These are phyloP conservation scores for Prunella fulvescens DNA, from an alignment of 2,113 vertebrate genomes.

Conservation along the genomic window DNA sequence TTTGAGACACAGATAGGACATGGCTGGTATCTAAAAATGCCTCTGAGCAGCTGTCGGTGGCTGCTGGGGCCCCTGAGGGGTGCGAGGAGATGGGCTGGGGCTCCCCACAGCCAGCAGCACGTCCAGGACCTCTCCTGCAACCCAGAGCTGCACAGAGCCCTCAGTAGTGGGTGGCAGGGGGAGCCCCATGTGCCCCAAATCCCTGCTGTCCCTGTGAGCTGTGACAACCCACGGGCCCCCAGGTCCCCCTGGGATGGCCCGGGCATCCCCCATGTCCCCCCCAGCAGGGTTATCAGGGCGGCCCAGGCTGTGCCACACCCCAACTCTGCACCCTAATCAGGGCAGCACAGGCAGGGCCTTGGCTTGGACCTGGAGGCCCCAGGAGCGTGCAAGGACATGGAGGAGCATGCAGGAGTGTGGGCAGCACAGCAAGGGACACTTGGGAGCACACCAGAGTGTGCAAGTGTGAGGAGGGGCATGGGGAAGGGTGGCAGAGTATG, in stretches of 20 bases:
- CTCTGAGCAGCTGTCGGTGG: background rate
- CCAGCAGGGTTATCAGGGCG: background rate
- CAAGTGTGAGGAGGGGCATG: background rate
- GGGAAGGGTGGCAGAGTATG: background rate
- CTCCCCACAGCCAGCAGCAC: background rate
- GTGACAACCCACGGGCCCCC: background rate
- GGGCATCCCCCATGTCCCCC: background rate
- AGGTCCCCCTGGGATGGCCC: background rate
- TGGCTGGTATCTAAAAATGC: constrained; percentile 46
- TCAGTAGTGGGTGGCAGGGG: no score
- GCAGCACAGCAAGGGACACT: background rate
- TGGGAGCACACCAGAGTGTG: background rate
- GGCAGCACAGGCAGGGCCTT: accelerated
- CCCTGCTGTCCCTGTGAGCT: accelerated
- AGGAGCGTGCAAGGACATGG: accelerated
- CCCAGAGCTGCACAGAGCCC: accelerated
- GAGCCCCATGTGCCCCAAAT: background rate
- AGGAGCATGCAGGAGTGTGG: background rate
- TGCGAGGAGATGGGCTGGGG: background rate
- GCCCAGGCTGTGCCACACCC: background rate
- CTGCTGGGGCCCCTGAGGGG: constrained; percentile 21
- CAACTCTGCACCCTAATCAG: background rate
- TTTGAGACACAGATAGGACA: constrained; percentile 35
- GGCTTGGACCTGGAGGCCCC: accelerated
- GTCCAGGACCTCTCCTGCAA: accelerated